Conservation (phyloP, 2,113 vertebrate species). For the Circaetus gallicus region DNA sequence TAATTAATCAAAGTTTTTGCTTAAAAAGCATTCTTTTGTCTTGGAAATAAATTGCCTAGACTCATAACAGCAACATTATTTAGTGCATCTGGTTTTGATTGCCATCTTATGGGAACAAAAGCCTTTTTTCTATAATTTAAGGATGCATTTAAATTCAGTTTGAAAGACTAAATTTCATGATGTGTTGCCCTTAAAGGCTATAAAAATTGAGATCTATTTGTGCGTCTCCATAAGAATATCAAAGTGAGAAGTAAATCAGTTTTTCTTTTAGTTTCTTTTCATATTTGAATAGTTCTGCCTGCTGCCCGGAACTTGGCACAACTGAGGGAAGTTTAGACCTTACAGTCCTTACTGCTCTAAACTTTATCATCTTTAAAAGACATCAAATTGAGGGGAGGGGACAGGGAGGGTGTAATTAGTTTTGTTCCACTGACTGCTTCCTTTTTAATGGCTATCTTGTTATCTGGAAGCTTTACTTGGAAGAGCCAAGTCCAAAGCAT, state of each 20-base stretch:
- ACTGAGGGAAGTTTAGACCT: background rate
- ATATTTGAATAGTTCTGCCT: background rate
- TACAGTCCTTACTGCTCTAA: background rate
- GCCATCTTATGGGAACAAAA: conserved; percentile 10
- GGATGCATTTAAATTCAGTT: conserved; percentile 37
- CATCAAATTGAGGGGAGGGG: background rate
- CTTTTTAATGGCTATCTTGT: background rate
- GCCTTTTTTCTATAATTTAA: conserved; percentile 21
- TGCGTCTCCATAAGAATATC: background rate
- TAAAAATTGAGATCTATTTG: conserved; percentile 23
- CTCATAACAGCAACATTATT: conserved; percentile 1
- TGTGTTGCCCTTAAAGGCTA: background rate
- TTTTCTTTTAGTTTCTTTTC: background rate
- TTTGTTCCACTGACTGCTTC: background rate
- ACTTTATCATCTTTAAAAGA: background rate
- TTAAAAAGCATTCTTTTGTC: background rate
- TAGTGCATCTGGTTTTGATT: conserved; percentile 6
- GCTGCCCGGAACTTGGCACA: background rate
- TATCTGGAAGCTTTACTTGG: background rate
- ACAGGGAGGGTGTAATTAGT: background rate
- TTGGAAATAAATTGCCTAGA: background rate
- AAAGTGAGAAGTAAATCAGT: background rate
- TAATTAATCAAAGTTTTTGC: conserved; percentile 45
- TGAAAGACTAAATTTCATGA: conserved; percentile 10
- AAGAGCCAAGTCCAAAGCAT: background rate